Base-by-base conservation (phyloP, 2,797 vertebrate species). In the Manis pentadactyla region DNA sequence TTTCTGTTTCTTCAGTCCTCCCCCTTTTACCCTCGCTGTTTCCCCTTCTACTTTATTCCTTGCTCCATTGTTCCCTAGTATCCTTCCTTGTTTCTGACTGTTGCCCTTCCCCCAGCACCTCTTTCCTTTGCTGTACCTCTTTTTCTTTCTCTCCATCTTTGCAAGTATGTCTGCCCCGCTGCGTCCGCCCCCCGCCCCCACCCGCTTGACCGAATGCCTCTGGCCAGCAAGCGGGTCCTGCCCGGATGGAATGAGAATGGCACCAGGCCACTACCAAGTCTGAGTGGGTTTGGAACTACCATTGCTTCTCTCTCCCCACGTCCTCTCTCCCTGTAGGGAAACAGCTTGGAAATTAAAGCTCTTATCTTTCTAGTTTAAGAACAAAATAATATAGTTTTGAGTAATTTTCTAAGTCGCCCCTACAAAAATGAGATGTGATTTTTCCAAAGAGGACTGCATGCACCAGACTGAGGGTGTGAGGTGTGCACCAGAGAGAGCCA, bases 281-380 rank as follows among this genome's bases (percentile, higher is more conserved):
- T 75, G 55, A 90, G 17, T 18, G 39, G 61, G 57, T 89, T 90
- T 92, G 11, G 59, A 96, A 21, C 69, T 75, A 75, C 97, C 95
- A 66, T 97, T 97, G 98, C 98, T 98, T 97, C 98, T 98, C 92
- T 97, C 25, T 81, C 59, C 81, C 57, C 66, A 75, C 55, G 94
- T 95, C 97, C 57, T 95, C n/a, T 42, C 46, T 15, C 92, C 98
- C 96, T 75, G 84, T 95, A 92, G 97, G 95, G 87, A 91, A 96
- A 97, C 97, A 97, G 97, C 96, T 98, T 98, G 98, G 98, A 98
- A 98, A 86, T 61, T 97, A 98, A 97, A 98, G 84, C 71, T 73
- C 68, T 90, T 79, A 29, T 86, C 53, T 83, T 92, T 53, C 61
- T 78, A 4, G 23, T 82, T 87, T 66, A 79, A 66, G 66, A 64